phyloP scores from a whole-genome alignment of 2,113 vertebrate species.

The Azemiops feae region DNA sequence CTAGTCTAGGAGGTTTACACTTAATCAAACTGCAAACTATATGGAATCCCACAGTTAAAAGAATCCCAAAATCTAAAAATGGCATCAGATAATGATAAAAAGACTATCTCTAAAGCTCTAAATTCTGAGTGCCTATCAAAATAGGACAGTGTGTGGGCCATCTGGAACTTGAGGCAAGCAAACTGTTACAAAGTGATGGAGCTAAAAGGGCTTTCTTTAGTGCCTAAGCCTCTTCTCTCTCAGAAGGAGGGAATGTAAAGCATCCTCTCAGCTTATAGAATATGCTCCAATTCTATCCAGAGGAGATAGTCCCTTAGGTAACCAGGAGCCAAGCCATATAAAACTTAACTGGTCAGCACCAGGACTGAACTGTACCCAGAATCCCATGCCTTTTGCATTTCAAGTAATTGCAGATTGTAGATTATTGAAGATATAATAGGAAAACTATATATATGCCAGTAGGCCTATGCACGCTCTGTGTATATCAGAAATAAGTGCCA shows the following conservation, averaged over 20 bases:
- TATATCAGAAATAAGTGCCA: background rate
- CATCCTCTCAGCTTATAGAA: background rate
- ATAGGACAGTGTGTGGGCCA: background rate
- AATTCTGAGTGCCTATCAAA: background rate
- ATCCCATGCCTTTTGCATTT: background rate
- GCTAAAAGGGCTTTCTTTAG: background rate
- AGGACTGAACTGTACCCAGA: background rate
- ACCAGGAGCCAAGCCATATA: background rate
- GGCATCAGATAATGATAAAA: background rate
- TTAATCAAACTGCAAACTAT: background rate
- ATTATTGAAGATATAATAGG: background rate
- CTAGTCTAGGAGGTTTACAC: background rate
- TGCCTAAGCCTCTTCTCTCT: background rate
- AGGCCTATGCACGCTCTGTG: background rate
- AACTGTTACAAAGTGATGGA: background rate
- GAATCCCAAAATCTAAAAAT: background rate
- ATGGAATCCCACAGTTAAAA: background rate
- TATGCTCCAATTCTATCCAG: background rate
- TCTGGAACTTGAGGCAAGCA: background rate
- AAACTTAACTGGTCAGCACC: background rate
- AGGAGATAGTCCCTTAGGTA: background rate
- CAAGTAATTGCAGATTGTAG: background rate
- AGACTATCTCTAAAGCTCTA: background rate
- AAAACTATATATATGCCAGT: background rate
- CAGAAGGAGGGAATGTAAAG: background rate